Base-by-base conservation (phyloP, 92 coral and sea anemone species). In the Umimayanthus chanpuru region DNA sequence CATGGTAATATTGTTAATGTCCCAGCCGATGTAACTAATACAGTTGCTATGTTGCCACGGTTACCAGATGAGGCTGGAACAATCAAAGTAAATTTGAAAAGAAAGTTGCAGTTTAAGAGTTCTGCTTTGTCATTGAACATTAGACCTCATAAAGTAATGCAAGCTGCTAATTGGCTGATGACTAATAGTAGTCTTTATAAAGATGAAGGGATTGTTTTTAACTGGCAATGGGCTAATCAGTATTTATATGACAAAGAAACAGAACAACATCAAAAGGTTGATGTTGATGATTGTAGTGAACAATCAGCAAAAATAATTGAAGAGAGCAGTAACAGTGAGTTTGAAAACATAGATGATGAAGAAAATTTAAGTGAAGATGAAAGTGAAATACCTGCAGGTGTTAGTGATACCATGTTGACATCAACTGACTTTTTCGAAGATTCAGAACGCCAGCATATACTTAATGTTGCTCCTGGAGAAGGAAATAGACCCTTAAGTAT, bases 391-490 rank as follows among this genome's bases (percentile, higher is more conserved):
- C 93, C 95, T 47, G 53, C 53, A 8, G 53, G 53, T 47, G 53
- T 47, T 47, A 47, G 9, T 47, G 53, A 47, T 47, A 91, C 92
- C 67, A 73, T 91, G 91, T 89, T 91, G 15, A 88, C 93, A 73
- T 79, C 92, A 2, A 89, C 94, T 50, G 94, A 91, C 90, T 93
- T 93, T 85, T 77, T 93, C 53, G 91, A 92, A 85, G 93, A 91
- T 82, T 50, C 72, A 67, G 95, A 93, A 81, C 88, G 93, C 39
- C 90, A 89, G 56, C 81, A 91, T 73, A 91, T 91, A 58, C 88
- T 90, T 8, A 92, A 90, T 90, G 88, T 92, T 90, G 94, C 93
- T 39, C 95, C 95, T 73, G 93, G 64, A 56, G 95, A 93, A 75
- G 92, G 94, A 8, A 93, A 84, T 81, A 86, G 79, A 47, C 96